Conservation (phyloP, 2,888 invertebrate species). For the Beris chalybata region DNA sequence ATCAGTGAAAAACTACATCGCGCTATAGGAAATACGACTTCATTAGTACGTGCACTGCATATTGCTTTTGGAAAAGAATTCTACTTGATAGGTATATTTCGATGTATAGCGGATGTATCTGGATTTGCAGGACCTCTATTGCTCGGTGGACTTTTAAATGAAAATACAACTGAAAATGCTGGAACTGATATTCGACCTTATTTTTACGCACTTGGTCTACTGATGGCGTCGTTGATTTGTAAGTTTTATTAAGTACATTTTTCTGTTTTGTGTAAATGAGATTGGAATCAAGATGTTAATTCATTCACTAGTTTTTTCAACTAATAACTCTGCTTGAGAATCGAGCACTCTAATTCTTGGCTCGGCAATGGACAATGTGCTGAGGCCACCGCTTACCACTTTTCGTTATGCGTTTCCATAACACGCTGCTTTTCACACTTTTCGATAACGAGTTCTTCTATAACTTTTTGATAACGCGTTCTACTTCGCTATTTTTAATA, state of each 20-base stretch:
- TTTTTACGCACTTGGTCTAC: constrained; percentile 67
- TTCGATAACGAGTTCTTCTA: too few relatives aligned
- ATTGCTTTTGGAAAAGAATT: constrained; percentile 78
- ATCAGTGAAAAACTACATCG: constrained; percentile 51
- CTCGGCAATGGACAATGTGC: too few relatives aligned
- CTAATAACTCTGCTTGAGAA: too few relatives aligned
- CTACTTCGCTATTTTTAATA: too few relatives aligned
- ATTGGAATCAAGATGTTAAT: background rate
- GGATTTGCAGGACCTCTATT: constrained; percentile 90
- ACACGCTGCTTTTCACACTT: too few relatives aligned
- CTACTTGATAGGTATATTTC: constrained; percentile 80
- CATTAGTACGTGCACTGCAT: constrained; percentile 71
- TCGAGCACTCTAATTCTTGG: too few relatives aligned
- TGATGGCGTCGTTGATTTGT: constrained; percentile 70
- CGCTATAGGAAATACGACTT: constrained; percentile 53
- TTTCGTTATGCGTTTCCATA: too few relatives aligned
- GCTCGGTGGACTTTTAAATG: constrained; percentile 74
- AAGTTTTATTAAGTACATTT: constrained; percentile 44
- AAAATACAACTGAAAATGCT: constrained; percentile 67
- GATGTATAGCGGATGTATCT: constrained; percentile 78
- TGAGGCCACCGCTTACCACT: too few relatives aligned
- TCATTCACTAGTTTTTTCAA: background rate
- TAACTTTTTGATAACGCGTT: too few relatives aligned
- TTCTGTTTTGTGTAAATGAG: constrained; percentile 12
- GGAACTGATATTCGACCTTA: constrained; percentile 66